These are phyloP conservation scores for Ranitomeya imitator DNA, from an alignment of 2,113 vertebrate genomes.

Conservation along the genomic window DNA sequence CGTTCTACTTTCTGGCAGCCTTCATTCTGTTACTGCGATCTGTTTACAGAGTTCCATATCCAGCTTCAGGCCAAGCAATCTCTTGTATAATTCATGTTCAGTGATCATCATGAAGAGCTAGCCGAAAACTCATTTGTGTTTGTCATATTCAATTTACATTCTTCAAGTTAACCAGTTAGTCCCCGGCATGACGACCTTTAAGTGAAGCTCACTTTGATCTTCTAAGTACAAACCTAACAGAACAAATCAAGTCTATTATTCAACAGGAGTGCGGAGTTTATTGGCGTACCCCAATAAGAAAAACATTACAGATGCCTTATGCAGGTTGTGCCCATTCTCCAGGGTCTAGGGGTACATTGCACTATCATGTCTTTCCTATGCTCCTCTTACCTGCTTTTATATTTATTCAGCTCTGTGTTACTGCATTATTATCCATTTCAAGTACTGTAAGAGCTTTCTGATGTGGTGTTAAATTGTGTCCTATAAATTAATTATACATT, in stretches of 20 bases:
- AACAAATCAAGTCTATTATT: neutral
- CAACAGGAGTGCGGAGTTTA: neutral
- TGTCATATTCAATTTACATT: constrained; percentile 41
- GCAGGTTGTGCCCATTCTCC: neutral
- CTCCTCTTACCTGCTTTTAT: neutral
- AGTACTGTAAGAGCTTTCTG: constrained; percentile 11
- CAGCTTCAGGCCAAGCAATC: constrained; percentile 58
- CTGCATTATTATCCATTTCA: constrained; percentile 2
- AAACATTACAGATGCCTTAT: neutral
- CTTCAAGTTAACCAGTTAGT: constrained; percentile 27
- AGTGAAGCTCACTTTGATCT: neutral
- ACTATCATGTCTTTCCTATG: neutral
- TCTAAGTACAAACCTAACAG: neutral
- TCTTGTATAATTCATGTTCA: constrained; percentile 48
- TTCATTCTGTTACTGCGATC: constrained; percentile 50
- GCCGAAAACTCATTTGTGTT: constrained; percentile 44
- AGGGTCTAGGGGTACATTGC: neutral
- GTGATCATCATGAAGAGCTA: constrained; percentile 53
- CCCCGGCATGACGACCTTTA: neutral
- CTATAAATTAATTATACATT: constrained; percentile 17
- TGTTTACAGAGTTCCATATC: constrained; percentile 59
- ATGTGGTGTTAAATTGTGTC: neutral
- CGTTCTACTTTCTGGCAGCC: constrained; percentile 46
- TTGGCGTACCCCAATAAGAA: neutral
- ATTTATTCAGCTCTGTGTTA: neutral